These are phyloP conservation scores for Halichondria panicea DNA, from an alignment of 37 sponge, comb jelly and placozoan species.

Conservation along the genomic window DNA sequence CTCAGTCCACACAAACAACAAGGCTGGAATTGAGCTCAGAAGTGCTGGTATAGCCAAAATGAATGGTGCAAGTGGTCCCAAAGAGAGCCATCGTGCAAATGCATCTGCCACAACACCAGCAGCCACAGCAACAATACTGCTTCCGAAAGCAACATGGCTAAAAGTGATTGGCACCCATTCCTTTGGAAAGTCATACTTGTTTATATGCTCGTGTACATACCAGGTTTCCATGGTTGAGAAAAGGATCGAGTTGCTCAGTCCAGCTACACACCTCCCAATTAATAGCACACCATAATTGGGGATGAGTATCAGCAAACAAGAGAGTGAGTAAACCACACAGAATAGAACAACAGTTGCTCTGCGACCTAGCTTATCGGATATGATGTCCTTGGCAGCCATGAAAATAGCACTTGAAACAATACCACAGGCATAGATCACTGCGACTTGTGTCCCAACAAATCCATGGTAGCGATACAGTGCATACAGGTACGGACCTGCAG, in stretches of 20 bases:
- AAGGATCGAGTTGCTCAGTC: conserved; percentile 64
- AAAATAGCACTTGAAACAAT: conserved; percentile 62
- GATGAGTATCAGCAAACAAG: conserved; percentile 48
- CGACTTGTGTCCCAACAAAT: conserved; percentile 68
- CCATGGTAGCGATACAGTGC: conserved; percentile 72
- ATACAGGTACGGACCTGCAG: conserved; percentile 74
- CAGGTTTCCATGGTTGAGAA: conserved; percentile 75
- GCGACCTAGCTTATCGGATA: conserved; percentile 60
- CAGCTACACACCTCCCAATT: conserved; percentile 71
- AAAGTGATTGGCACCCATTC: conserved; percentile 83
- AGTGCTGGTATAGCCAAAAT: conserved; percentile 56
- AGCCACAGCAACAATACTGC: conserved; percentile 64
- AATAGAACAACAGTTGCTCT: conserved; percentile 24
- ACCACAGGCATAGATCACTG: conserved; percentile 78
- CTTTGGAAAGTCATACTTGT: conserved; percentile 74
- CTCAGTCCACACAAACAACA: conserved; percentile 55
- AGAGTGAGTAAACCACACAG: conserved; percentile 55
- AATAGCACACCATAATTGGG: conserved; percentile 51
- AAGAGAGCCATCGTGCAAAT: conserved; percentile 48
- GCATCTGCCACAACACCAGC: conserved; percentile 74
- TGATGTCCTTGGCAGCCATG: conserved; percentile 47
- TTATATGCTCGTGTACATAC: conserved; percentile 69
- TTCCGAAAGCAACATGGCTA: conserved; percentile 61
- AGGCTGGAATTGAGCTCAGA: conserved; percentile 10
- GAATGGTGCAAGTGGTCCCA: conserved; percentile 66